Base-by-base conservation (phyloP, 2,113 vertebrate genomes). In the Austrofundulus limnaeus region DNA sequence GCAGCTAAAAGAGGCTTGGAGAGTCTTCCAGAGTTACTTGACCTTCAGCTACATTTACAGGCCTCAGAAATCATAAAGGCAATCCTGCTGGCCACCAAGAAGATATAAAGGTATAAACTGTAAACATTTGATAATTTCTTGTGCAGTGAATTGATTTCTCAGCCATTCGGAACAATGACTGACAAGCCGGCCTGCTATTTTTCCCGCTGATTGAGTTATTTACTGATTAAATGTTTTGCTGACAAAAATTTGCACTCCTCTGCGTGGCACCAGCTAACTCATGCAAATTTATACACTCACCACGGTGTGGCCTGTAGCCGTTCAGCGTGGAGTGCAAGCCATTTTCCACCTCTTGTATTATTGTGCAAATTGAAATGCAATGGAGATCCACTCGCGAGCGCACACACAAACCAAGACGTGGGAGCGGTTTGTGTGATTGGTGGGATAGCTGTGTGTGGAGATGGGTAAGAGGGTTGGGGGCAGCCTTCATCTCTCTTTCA, bases 321-420 rank as follows among this genome's bases (percentile, higher is more conserved):
- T 54, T 52, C n/a, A 11, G 51, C 14, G n/a, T 21, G 51, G 31
- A 76, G 59, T 70, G 78, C 54, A 74, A 69, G n/a, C 77, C 11
- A 19, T 78, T 87, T 84, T 64, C 78, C 68, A 76, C 66, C 68
- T 79, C 63, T 66, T 52, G 81, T 61, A 87, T 88, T 85, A 83
- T 80, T 87, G 79, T 90, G 85, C 80, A 83, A 89, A 88, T 86
- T 84, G 75, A 86, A 90, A 85, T n/a, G 46, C 72, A 62, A 61
- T 66, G 62, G 74, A 88, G 67, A 79, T 62, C 75, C 65, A 71
- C 70, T 85, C 76, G 72, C 79, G 63, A 77, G 24, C 64, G 10
- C 70, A 47, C 79, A 68, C 79, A 51, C 61, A 13, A 70, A 48
- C 14, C 5, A 42, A 10, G 42, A 50, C 50, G 48, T 55, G 58